Evolutionary conservation across 2,113 vertebrate genomes (phyloP).

Genomic region (Dunckerocampus dactyliophorus): DNA sequence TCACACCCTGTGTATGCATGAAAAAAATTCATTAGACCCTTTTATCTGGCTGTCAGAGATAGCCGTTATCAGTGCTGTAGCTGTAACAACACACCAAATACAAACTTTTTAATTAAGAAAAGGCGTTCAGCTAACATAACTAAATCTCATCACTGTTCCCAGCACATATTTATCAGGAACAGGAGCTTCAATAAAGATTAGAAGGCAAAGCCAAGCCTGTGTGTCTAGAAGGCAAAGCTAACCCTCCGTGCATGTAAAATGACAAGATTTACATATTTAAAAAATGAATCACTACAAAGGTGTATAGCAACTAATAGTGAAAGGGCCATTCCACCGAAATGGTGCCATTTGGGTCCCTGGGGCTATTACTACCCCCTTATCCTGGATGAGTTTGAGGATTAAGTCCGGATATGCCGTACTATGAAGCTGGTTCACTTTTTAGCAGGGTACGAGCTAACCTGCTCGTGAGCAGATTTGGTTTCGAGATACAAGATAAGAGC

Average conservation of each 20-base stretch:
- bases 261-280: neutral
- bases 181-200: conserved; percentile 44
- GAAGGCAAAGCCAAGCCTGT: conserved; percentile 7
- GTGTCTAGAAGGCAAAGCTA: conserved; percentile 8
- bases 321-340: too few species aligned
- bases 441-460: too few species aligned
- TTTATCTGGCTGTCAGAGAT: conserved; percentile 27
- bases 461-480: too few species aligned
- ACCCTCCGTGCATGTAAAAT: neutral
- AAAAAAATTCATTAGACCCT: neutral
- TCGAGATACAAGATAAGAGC: too few species aligned
- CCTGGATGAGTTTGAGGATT: too few species aligned
- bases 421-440: too few species aligned
- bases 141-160: conserved; percentile 12
- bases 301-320: too few species aligned
- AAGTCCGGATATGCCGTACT: too few species aligned
- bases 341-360: too few species aligned
- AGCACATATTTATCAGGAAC: conserved; percentile 44
- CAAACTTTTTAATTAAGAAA: conserved; percentile 54
- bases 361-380: too few species aligned
- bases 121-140: conserved; percentile 33
- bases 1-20: neutral
- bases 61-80: conserved; percentile 17
- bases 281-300: too few species aligned
- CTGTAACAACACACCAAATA: conserved; percentile 30